Base-by-base conservation (phyloP, 2,888 invertebrate genomes). In the Ceriagrion tenellum region DNA sequence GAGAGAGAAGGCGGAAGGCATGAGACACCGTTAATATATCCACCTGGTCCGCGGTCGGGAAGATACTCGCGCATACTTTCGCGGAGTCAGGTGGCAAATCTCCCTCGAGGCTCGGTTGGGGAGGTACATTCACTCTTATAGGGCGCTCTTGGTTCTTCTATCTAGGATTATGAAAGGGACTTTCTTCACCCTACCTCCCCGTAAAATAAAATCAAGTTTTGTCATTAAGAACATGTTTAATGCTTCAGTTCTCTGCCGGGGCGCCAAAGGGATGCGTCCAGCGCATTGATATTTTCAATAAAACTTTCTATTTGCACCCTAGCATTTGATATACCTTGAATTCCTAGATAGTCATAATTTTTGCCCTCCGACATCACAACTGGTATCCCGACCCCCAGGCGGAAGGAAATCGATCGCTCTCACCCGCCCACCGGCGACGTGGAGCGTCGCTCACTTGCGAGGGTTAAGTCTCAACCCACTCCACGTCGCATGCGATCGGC, bases 341-440 rank as follows among this genome's bases (percentile, higher is more conserved):
- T 96, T 4, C 96, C 96, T 20, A 97, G 96, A 95, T 96, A 96
- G 30, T 96, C 95, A 95, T 96, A 96, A 0, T 96, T 93, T 90
- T 96, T 47, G n/a, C n/a, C n/a, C n/a, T n/a, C n/a, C n/a, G n/a
- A n/a, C n/a, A n/a, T n/a, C n/a, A n/a, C n/a, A n/a, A 23, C 40
- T 47, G 40, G 35, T 16, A 16, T 56, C 56, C 56, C 56, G 16
- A n/a, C n/a, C n/a, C n/a, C 56, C 56, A 8, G 10, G 10, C 56
- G 16, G 56, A 56, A 8, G 56, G 56, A 56, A 56, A 8, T 56
- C 56, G 16, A 16, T 56, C 56, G 56, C 56, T 56, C 56, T 56
- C 56, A 56, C 56, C 56, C 56, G 56, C 56, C 56, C 56, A 56
- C 56, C 56, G 56, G 56, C 56, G 35, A 96, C 96, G 1, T 96